Percentiles rank a stretch among this genome's conserved stretches.
Conservation (phyloP, 2,888 invertebrate genomes). For the Quadroppia sp. region DNA sequence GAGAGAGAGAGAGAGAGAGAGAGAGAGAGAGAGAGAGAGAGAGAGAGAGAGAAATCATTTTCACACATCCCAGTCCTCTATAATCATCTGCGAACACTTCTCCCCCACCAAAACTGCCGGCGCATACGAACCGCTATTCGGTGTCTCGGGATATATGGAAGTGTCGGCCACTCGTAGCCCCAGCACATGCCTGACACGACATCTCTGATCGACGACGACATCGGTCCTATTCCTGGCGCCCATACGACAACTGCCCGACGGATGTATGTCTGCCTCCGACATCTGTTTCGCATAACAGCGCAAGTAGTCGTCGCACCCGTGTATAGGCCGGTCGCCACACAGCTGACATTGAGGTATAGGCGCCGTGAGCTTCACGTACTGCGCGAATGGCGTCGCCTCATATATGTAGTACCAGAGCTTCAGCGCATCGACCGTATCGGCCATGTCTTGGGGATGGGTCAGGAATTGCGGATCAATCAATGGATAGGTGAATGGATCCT, state of each 20-base stretch:
- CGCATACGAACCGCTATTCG: conserved; percentile 25
- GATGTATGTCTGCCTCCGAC: not conserved
- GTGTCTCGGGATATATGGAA: conserved; percentile 13
- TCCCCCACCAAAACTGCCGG: conserved; percentile 37
- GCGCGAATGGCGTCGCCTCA: not conserved
- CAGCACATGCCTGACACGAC: not conserved
- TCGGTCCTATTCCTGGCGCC: conserved; percentile 19
- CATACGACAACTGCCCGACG: conserved; percentile 38
- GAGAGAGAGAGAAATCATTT: too few species aligned
- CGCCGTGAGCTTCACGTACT: not conserved
- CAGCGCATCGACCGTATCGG: not conserved
- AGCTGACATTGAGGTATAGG: conserved; percentile 37
- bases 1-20: too few species aligned
- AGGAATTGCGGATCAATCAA: not conserved
- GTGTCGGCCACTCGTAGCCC: conserved; percentile 26
- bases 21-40: too few species aligned
- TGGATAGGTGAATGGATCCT: not conserved
- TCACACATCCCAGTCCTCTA: not conserved
- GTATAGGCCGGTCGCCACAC: not conserved
- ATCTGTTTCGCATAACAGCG: conserved; percentile 2
- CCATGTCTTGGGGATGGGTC: not conserved
- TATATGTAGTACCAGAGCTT: not conserved
- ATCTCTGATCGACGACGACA: conserved; percentile 29
- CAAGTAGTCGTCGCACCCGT: conserved; percentile 32
- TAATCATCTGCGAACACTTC: conserved; percentile 29